Evolutionary conservation across 2,888 invertebrate genomes (phyloP).

Genomic region (Apocheima hispidaria): DNA sequence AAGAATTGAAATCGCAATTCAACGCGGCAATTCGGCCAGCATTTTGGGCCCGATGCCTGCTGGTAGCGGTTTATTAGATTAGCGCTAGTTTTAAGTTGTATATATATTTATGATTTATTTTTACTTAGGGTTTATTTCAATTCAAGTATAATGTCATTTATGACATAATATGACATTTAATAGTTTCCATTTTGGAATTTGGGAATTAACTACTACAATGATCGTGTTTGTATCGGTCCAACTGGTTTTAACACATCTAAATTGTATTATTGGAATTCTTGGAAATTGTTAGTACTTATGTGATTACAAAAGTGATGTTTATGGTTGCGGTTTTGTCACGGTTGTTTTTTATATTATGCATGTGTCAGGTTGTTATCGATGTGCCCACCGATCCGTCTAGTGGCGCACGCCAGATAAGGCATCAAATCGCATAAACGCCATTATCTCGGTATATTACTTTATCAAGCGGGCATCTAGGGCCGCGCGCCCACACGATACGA

Average conservation of each 20-base stretch:
- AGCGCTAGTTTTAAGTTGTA: no score
- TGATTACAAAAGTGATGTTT: constrained; percentile 16
- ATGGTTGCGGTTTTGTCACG: background rate
- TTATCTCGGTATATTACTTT: constrained; percentile 69
- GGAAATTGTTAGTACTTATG: background rate
- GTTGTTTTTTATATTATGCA: constrained; percentile 21
- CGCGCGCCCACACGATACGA: constrained; percentile 63
- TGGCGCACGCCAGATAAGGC: constrained; percentile 72
- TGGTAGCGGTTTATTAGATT: no score
- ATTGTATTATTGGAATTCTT: background rate
- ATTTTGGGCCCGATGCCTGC: no score
- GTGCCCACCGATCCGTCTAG: constrained; percentile 60
- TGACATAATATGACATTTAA: no score
- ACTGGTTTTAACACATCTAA: constrained; percentile 1
- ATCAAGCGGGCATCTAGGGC: constrained; percentile 60
- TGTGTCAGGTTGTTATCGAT: constrained; percentile 66
- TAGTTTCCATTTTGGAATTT: no score
- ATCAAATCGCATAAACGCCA: constrained; percentile 65
- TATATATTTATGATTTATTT: no score
- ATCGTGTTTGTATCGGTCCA: no score
- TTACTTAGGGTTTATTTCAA: no score
- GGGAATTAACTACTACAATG: no score
- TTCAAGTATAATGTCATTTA: no score
- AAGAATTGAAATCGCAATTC: no score
- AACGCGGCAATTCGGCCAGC: no score